phyloP scores from a whole-genome alignment of 30 jellyfish, hydroid and myxozoan species.

The Euphysa ruthae region DNA sequence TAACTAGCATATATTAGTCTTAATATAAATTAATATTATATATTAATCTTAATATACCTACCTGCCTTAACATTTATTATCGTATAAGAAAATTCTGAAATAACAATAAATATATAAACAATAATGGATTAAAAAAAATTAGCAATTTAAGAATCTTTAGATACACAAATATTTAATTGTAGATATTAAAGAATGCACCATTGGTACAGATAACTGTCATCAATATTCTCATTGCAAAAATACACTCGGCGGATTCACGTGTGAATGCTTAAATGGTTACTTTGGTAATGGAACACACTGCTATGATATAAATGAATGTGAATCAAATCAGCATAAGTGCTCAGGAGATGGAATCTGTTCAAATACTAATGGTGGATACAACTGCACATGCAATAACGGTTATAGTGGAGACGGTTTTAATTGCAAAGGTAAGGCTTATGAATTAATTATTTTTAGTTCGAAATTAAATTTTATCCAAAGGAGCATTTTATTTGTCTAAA shows the following conservation, averaged over 20 bases:
- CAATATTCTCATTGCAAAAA: not conserved
- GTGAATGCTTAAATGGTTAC: conserved; percentile 37
- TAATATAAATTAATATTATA: too few relatives aligned
- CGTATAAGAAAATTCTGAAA: too few relatives aligned
- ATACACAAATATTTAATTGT: too few relatives aligned
- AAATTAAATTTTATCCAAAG: too few relatives aligned
- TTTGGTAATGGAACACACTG: conserved; percentile 46
- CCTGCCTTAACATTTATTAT: too few relatives aligned
- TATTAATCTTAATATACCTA: too few relatives aligned
- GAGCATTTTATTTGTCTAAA: too few relatives aligned
- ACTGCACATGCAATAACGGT: conserved; percentile 58
- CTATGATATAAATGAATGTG: conserved; percentile 32
- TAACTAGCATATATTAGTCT: too few relatives aligned
- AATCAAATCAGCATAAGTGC: conserved; percentile 23
- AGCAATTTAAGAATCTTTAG: too few relatives aligned
- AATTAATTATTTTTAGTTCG: not conserved
- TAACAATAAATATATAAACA: too few relatives aligned
- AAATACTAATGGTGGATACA: conserved; percentile 47
- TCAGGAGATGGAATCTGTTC: conserved; percentile 28
- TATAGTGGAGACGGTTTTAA: conserved; percentile 50
- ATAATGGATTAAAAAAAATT: too few relatives aligned
- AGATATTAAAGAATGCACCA: conserved; percentile 2
- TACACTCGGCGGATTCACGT: not conserved
- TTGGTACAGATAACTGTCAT: not conserved
- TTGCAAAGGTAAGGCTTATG: conserved; percentile 36